These are phyloP conservation scores for Sciurus vulgaris DNA, from an alignment of 2,797 vertebrate genomes.

Conservation along the genomic window DNA sequence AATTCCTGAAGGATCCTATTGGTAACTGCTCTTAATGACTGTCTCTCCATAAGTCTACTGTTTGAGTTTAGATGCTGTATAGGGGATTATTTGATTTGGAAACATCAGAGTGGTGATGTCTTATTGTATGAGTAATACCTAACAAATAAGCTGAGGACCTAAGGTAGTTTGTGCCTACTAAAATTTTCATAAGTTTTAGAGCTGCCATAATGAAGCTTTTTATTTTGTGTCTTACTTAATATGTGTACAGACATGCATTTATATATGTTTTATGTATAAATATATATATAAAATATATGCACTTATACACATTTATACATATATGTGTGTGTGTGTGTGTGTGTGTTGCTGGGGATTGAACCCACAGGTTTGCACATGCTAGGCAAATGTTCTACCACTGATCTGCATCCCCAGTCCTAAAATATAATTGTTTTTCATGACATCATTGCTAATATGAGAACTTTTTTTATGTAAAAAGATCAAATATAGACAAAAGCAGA, in stretches of 20 bases:
- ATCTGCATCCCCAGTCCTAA: not conserved
- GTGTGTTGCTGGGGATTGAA: not conserved
- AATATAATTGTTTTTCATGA: slow-evolving; percentile 42
- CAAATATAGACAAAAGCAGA: slow-evolving; percentile 47
- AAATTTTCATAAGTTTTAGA: slow-evolving; percentile 61
- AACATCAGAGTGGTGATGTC: slow-evolving; percentile 43
- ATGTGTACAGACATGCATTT: not conserved
- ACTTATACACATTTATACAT: too few relatives aligned
- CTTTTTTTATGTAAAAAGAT: slow-evolving; percentile 59
- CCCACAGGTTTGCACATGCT: not conserved
- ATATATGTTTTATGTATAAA: too few relatives aligned
- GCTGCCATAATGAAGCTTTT: slow-evolving; percentile 29
- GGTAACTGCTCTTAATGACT: not conserved
- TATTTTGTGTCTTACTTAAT: slow-evolving; percentile 37
- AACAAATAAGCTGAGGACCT: not conserved
- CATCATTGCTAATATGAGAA: slow-evolving; percentile 44
- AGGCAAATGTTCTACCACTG: not conserved
- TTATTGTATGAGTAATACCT: slow-evolving; percentile 48
- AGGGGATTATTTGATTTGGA: slow-evolving; percentile 53
- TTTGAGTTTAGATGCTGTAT: slow-evolving; percentile 54
- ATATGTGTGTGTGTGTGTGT: too few relatives aligned
- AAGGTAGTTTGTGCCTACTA: slow-evolving; percentile 51
- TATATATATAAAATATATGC: too few relatives aligned
- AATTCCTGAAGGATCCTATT: not conserved
- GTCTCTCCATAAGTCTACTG: slow-evolving; percentile 41